Evolutionary conservation across 2,113 vertebrate species (phyloP).

Genomic region (Plestiodon gilberti): DNA sequence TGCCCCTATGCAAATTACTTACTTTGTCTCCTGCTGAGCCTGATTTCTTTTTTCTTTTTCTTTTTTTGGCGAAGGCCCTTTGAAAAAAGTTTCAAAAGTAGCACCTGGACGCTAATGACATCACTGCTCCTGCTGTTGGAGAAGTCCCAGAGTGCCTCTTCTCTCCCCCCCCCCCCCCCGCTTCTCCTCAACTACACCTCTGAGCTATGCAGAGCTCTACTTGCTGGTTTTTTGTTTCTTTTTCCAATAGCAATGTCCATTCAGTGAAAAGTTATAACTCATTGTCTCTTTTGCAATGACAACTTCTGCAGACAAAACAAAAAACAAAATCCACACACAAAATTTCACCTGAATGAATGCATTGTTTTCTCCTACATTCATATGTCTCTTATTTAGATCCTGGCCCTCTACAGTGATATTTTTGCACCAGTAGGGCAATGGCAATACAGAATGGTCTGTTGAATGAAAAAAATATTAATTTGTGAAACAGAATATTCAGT

Average conservation of each 20-base stretch:
- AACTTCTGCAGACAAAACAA: background rate
- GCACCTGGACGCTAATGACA: no score
- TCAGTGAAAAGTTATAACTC: background rate
- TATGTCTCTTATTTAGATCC: background rate
- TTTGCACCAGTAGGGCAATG: background rate
- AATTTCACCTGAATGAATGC: background rate
- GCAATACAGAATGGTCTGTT: background rate
- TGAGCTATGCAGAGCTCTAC: background rate
- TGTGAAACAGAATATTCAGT: background rate
- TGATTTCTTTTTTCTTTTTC: background rate
- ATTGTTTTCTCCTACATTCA: background rate
- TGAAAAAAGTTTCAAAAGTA: background rate
- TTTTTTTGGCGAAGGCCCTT: background rate
- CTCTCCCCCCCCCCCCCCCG: no score
- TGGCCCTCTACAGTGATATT: background rate
- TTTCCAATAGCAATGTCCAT: background rate
- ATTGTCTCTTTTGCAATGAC: background rate
- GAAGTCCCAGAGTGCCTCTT: no score
- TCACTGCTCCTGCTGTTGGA: no score
- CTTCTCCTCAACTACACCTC: no score
- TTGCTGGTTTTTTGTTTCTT: background rate
- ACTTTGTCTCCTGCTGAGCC: no score
- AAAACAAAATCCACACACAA: background rate
- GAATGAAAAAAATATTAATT: background rate
- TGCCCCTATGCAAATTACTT: no score